phyloP scores from a whole-genome alignment of 2,797 vertebrate genomes.

The Chaenodraco wilsoni region DNA sequence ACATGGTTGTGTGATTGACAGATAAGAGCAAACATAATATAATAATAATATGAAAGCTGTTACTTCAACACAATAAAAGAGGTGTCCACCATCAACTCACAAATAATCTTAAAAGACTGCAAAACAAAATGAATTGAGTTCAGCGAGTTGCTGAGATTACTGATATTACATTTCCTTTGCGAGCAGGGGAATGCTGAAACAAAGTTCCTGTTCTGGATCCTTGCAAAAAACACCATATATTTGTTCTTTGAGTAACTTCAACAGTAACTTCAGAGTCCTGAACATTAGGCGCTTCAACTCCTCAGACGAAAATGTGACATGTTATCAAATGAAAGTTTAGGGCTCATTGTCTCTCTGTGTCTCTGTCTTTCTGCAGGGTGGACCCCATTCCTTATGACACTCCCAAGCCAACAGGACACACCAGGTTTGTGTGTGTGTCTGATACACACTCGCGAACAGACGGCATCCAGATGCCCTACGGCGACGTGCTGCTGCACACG shows the following conservation, averaged over 20 bases:
- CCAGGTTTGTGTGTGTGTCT: slow-evolving; percentile 96
- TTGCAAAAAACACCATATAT: too few relatives aligned
- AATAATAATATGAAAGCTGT: background rate
- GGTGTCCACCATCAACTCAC: background rate
- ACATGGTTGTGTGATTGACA: background rate
- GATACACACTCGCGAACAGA: slow-evolving; percentile 98
- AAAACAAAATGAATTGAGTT: background rate
- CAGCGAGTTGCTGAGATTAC: background rate
- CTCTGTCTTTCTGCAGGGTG: slow-evolving; percentile 72
- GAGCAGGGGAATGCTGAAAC: background rate
- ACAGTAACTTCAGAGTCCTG: background rate
- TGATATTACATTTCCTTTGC: background rate
- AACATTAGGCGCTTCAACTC: background rate
- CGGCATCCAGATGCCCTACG: slow-evolving; percentile 99
- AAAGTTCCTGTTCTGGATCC: background rate
- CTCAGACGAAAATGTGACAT: background rate
- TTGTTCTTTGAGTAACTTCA: too few relatives aligned
- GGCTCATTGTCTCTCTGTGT: background rate
- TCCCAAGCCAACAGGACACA: slow-evolving; percentile 96
- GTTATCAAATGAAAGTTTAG: background rate
- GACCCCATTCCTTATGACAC: slow-evolving; percentile 95
- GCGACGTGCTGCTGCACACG: slow-evolving; percentile 97
- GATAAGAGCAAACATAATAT: background rate
- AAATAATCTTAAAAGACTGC: background rate
- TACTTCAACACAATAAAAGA: background rate